Conservation (phyloP, 2,888 invertebrate genomes). For the Eumerus sabulonum region DNA sequence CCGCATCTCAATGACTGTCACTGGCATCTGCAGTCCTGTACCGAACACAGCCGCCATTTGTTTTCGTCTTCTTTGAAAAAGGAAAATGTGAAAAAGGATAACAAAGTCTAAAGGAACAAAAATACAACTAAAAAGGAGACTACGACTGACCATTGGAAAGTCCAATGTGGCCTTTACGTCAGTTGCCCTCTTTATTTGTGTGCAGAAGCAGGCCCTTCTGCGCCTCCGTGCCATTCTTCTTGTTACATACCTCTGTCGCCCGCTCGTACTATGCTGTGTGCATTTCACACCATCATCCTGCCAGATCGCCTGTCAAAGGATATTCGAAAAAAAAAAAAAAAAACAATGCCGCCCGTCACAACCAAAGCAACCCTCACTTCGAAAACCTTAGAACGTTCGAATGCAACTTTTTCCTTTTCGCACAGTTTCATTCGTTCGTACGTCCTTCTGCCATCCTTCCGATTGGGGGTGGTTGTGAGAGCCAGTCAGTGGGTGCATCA, state of each 20-base stretch:
- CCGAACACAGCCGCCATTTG: slow-evolving; percentile 49
- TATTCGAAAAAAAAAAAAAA: neutral
- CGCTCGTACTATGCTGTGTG: slow-evolving; percentile 21
- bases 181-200: slow-evolving; percentile 42
- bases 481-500: slow-evolving; percentile 15
- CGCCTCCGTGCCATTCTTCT: slow-evolving; percentile 31
- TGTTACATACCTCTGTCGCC: too few relatives aligned
- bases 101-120: slow-evolving; percentile 21
- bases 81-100: slow-evolving; percentile 16
- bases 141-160: slow-evolving; percentile 58
- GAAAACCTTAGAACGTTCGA: slow-evolving; percentile 28
- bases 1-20: slow-evolving; percentile 65
- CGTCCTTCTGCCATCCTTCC: slow-evolving; percentile 16
- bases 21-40: slow-evolving; percentile 45
- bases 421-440: slow-evolving; percentile 34
- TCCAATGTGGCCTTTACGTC: slow-evolving; percentile 42
- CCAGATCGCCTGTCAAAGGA: neutral
- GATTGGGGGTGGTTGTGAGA: slow-evolving; percentile 41
- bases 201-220: slow-evolving; percentile 50
- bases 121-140: slow-evolving; percentile 16
- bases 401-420: slow-evolving; percentile 56
- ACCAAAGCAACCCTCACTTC: slow-evolving; percentile 43
- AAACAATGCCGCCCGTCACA: slow-evolving; percentile 12
- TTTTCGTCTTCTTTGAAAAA: slow-evolving; percentile 18
- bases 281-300: slow-evolving; percentile 46